A percentile compares a stretch with the other conserved stretches of the same genome.
Evolutionary conservation across 2,113 vertebrate genomes (phyloP).

Genomic region (Takifugu flavidus): DNA sequence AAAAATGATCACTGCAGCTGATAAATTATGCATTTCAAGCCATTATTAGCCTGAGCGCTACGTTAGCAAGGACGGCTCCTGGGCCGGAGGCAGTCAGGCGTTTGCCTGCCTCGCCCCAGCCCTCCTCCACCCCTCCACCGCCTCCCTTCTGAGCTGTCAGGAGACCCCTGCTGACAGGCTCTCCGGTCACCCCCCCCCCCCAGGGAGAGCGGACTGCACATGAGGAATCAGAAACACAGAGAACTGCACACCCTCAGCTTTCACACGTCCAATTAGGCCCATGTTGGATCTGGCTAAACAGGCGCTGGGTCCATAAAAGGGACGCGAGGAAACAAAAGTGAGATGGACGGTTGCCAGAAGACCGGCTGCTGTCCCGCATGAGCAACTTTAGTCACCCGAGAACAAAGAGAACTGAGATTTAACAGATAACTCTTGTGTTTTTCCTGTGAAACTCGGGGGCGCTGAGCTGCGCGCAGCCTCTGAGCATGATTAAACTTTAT

Average conservation of each 20-base stretch:
- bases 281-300: constrained; percentile 36
- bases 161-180: constrained; percentile 26
- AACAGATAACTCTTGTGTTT: no score
- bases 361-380: constrained; percentile 1
- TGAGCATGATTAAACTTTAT: no score
- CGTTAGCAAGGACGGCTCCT: constrained; percentile 12
- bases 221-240: constrained; percentile 50
- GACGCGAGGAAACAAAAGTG: constrained; percentile 13
- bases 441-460: no score
- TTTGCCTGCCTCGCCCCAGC: constrained; percentile 5
- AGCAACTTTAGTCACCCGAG: constrained; percentile 7
- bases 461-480: no score
- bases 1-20: constrained; percentile 43
- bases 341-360: constrained; percentile 30
- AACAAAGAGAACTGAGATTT: constrained; percentile 14
- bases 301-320: constrained; percentile 1
- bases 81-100: constrained; percentile 12
- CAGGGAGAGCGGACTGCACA: constrained; percentile 10
- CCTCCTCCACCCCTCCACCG: constrained; percentile 8
- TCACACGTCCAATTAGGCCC: constrained; percentile 57
- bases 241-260: constrained; percentile 35
- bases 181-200: constrained; percentile 2
- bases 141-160: constrained; percentile 5
- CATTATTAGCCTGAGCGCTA: constrained; percentile 19
- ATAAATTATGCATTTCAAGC: constrained; percentile 44